Percentiles rank a stretch among this genome's conserved stretches.
These are phyloP conservation scores for Rhyzopertha dominica DNA, from an alignment of 1,140 invertebrate genomes.

Conservation along the genomic window DNA sequence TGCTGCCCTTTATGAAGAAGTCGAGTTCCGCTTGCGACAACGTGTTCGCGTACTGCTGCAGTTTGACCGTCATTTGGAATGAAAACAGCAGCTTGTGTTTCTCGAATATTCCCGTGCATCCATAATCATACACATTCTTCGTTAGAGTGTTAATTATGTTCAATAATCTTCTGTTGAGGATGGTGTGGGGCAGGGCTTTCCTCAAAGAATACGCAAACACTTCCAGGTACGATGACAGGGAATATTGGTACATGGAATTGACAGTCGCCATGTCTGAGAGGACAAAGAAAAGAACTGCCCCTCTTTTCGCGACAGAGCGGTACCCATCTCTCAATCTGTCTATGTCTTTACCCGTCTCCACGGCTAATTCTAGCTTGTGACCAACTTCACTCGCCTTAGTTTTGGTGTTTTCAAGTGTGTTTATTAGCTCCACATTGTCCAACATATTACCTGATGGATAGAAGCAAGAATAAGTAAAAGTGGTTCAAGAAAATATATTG, in stretches of 20 bases:
- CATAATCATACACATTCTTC: slow-evolving; percentile 82
- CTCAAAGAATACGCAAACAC: slow-evolving; percentile 75
- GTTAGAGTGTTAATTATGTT: slow-evolving; percentile 83
- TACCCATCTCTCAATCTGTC: slow-evolving; percentile 78
- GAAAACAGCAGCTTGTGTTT: slow-evolving; percentile 85
- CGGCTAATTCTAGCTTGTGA: slow-evolving; percentile 65
- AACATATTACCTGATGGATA: slow-evolving; percentile 93
- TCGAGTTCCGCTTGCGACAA: slow-evolving; percentile 71
- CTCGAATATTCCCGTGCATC: slow-evolving; percentile 87
- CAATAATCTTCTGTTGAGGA: slow-evolving; percentile 61
- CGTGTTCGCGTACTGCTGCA: slow-evolving; percentile 62
- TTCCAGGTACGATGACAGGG: slow-evolving; percentile 70
- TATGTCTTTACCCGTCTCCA: slow-evolving; percentile 69
- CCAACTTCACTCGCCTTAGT: slow-evolving; percentile 70
- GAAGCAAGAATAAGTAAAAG: too few relatives aligned
- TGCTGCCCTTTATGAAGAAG: slow-evolving; percentile 74
- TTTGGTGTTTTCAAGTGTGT: slow-evolving; percentile 85
- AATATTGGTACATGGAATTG: slow-evolving; percentile 90
- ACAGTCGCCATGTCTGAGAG: slow-evolving; percentile 79
- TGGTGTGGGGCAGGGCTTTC: slow-evolving; percentile 71
- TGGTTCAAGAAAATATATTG: too few relatives aligned
- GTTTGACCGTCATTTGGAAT: slow-evolving; percentile 81
- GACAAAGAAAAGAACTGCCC: slow-evolving; percentile 85
- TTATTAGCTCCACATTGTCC: slow-evolving; percentile 79
- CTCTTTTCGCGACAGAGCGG: slow-evolving; percentile 71